Evolutionary conservation across 53 echinoderm and acorn worm species (phyloP), one percentile per base, ranked within the genome.

Genomic region (Holothuria scabra): DNA sequence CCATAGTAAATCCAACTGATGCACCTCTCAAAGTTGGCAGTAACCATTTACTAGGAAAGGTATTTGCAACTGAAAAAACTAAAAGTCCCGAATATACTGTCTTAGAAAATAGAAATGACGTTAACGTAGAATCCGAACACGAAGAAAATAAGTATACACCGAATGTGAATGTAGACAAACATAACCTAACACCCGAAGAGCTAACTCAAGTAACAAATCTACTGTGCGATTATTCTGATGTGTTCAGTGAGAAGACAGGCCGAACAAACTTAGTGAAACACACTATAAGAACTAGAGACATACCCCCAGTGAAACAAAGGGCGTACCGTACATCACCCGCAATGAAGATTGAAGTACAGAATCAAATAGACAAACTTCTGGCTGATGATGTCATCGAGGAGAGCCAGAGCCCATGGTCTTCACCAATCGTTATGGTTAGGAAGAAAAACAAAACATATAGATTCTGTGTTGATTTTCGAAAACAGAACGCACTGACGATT

Each of bases 261-360:
- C 52, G 67, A 5, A 86, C 90, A 32, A 65, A 66, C 29, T 32
- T 86, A 16, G 78, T 86, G 16, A 48, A 64, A 56, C 90, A 90
- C 65, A 56, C n/a, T 0, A 75, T 90, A 2, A 61, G 85, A 16
- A 88, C 88, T 0, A 66, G 48, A 12, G 87, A 86, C 22, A 60
- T 78, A 9, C 20, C 59, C 18, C 93, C 86, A 26, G 38, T 86
- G 30, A 79, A 79, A 21, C 93, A 93, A 55, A 85, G 87, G 37
- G 91, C 91, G 0, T 91, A 89, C 67, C 67, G 91, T 5, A 85
- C 89, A 23, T 85, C 89, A 11, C 85, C 80, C 1, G 13, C 34
- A 14, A 85, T 89, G 85, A 67, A 55, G 33, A 33, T 76, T 4
- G 79, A 88, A 58, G 75, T 88, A 14, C 34, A 84, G 2, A 48